Evolutionary conservation across 2,113 vertebrate genomes (phyloP).

Genomic region (Atrichornis clamosus): DNA sequence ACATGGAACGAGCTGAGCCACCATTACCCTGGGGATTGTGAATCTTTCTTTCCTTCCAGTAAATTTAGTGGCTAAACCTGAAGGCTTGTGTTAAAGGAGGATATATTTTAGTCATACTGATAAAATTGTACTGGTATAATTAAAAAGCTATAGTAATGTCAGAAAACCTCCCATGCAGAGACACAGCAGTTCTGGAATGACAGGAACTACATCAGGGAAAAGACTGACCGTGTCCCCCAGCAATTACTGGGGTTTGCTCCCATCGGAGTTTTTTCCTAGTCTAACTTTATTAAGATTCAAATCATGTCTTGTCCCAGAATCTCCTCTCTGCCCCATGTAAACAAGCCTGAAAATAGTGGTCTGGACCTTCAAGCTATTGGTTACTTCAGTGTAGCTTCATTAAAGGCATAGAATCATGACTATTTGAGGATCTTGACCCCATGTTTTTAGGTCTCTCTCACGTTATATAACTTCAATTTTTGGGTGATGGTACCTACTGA

Average conservation of each 20-base stretch:
- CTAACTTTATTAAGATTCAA: background rate
- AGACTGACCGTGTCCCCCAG: background rate
- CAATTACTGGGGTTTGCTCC: background rate
- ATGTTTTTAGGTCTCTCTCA: background rate
- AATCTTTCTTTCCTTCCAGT: background rate
- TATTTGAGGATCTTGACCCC: background rate
- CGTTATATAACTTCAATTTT: background rate
- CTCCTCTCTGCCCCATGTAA: background rate
- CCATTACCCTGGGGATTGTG: background rate
- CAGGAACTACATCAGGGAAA: background rate
- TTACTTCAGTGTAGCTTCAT: background rate
- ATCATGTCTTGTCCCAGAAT: background rate
- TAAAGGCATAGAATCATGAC: background rate
- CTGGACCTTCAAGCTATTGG: background rate
- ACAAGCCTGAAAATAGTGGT: background rate
- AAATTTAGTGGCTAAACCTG: background rate
- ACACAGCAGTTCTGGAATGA: background rate
- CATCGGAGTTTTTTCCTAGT: background rate
- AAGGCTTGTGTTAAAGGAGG: background rate
- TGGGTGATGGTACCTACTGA: background rate
- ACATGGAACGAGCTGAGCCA: background rate
- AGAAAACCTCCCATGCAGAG: background rate
- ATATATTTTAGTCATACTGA: background rate
- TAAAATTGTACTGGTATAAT: background rate
- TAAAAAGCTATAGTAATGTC: background rate